Evolutionary conservation across 2,113 vertebrate species (phyloP), one percentile per base, ranked within the genome.

Genomic region (Megaceryle torquata): DNA sequence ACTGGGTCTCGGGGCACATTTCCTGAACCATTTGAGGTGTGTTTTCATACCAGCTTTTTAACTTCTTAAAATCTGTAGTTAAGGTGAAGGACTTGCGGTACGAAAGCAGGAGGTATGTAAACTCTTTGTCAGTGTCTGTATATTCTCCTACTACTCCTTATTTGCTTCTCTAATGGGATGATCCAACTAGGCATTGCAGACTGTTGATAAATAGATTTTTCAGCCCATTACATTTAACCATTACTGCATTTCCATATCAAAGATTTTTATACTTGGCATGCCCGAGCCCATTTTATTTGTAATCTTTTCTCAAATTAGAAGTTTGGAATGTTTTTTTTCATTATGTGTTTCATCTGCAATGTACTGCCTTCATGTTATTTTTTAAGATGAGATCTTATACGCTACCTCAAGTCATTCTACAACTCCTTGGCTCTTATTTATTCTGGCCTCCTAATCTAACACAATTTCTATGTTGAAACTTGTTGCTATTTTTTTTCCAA

Each of bases 401-500:
- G 1, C 83, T 87, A 95, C 88, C 86, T 67, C 86, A 61, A 97
- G 91, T 96, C 86, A 96, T 96, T 94, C 88, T 96, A 22, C 81
- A 92, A 24, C 54, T 75, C 77, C 44, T 86, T 92, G 93, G 83
- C 90, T 93, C 86, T 79, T 96, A 96, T 89, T 97, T 96, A 85
- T 96, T 94, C 95, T 96, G 95, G 96, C 95, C 94, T 95, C 84
- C 93, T 87, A 92, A 89, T 89, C 92, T 94, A 92, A 91, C 67
- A 94, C 77, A 51, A 92, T 84, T 96, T 97, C 88, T 96, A 14
- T 96, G 96, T 97, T 95, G 88, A 95, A 95, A 97, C 96, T 97
- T 97, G 96, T 96, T 97, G 92, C 96, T 96, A 87, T 93, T 95
- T 96, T 96, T 96, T 96, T 96, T 94, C 83, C 83, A 95, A 87